phyloP scores from a whole-genome alignment of 2,113 vertebrate species.

The Arenaria interpres region DNA sequence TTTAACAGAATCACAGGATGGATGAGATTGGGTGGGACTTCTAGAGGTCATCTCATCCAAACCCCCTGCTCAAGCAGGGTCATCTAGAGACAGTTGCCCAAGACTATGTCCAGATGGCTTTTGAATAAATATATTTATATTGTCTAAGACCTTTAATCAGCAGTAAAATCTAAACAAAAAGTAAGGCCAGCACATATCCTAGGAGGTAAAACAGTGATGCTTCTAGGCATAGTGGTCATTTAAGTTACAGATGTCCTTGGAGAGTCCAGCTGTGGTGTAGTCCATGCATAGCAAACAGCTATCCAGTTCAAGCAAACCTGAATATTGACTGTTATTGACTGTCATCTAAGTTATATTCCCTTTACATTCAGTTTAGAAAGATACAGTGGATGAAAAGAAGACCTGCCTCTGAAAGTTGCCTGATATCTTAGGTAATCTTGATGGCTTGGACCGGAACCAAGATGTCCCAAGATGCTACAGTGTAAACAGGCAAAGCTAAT shows the following conservation, averaged over 20 bases:
- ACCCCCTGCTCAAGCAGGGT: rapidly evolving
- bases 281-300: neutral
- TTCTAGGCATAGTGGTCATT: neutral
- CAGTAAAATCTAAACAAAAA: neutral
- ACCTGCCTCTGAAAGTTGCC: neutral
- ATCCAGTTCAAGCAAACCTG: neutral
- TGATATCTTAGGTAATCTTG: neutral
- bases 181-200: neutral
- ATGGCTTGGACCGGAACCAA: neutral
- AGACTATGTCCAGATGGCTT: neutral
- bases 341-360: neutral
- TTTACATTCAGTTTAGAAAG: neutral
- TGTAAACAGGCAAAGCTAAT: neutral
- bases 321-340: neutral
- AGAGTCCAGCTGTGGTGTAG: neutral
- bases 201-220: neutral
- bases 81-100: neutral
- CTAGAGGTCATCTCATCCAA: neutral
- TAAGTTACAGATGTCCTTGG: neutral
- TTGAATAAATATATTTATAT: neutral
- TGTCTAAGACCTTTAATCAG: neutral
- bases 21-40: neutral
- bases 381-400: neutral
- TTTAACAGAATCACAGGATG: neutral
- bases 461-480: neutral